Conservation (phyloP, 2,113 vertebrate genomes). For the Mesoclemmys tuberculata region DNA sequence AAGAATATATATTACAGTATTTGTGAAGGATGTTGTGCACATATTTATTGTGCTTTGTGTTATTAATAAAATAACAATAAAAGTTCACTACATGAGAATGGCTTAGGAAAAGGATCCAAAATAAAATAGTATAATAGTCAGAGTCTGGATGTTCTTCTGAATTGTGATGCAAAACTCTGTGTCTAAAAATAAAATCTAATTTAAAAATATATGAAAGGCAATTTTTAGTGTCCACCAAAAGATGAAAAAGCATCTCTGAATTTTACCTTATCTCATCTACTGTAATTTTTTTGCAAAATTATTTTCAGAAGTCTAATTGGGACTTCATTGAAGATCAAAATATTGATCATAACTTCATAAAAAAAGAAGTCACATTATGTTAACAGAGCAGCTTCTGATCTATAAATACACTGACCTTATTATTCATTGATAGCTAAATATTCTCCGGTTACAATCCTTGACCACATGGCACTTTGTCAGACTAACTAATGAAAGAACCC, state of each 20-base stretch:
- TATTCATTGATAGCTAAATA: conserved; percentile 24
- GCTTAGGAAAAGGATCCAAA: neutral
- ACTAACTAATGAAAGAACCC: neutral
- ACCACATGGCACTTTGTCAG: neutral
- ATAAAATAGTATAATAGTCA: neutral
- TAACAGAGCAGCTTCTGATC: neutral
- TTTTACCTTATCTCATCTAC: neutral
- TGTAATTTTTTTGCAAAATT: neutral
- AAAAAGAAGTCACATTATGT: neutral
- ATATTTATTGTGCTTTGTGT: neutral
- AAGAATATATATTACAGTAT: neutral
- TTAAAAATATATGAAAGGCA: neutral
- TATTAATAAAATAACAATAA: neutral
- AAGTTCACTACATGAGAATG: neutral
- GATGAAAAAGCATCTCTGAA: neutral
- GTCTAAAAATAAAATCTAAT: neutral
- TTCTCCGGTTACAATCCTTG: neutral
- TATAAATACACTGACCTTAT: neutral
- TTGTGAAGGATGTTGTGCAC: neutral
- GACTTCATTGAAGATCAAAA: neutral
- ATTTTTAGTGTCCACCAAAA: neutral
- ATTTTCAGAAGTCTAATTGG: neutral
- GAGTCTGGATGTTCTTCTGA: neutral
- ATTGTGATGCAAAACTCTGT: neutral
- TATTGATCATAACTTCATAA: neutral